Percentiles rank a stretch among this genome's conserved stretches.
These are phyloP conservation scores for Pycnomerus fuliginosus DNA, from an alignment of 2,888 invertebrate genomes.

Conservation along the genomic window DNA sequence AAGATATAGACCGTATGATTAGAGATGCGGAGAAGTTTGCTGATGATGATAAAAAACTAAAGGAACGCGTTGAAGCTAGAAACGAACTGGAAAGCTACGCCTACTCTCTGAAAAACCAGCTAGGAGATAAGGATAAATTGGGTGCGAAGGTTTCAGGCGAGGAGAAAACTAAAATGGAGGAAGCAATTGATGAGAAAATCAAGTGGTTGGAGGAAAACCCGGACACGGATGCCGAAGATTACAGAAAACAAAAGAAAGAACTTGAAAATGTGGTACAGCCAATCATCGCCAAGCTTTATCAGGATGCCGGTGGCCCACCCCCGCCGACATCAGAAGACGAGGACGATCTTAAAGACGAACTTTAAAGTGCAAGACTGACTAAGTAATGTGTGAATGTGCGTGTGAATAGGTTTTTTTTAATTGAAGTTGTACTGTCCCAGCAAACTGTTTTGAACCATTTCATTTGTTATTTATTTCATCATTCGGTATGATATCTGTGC, in stretches of 20 bases:
- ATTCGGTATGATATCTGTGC: no score
- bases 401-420: no score
- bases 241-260: slow-evolving; percentile 93
- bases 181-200: slow-evolving; percentile 94
- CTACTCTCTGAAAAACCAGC: slow-evolving; percentile 96
- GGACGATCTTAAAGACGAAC: slow-evolving; percentile 81
- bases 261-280: slow-evolving; percentile 95
- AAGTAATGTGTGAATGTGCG: no score
- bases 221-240: slow-evolving; percentile 88
- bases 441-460: no score
- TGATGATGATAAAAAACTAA: slow-evolving; percentile 96
- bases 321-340: slow-evolving; percentile 70
- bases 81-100: slow-evolving; percentile 97
- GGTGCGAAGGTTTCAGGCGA: slow-evolving; percentile 86
- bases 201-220: slow-evolving; percentile 97
- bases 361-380: slow-evolving; percentile 59
- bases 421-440: no score
- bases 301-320: slow-evolving; percentile 77
- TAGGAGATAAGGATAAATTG: slow-evolving; percentile 94
- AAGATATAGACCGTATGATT: slow-evolving; percentile 99
- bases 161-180: slow-evolving; percentile 93
- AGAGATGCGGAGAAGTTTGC: slow-evolving; percentile 99
- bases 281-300: slow-evolving; percentile 95
- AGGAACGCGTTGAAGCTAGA: slow-evolving; percentile 92
- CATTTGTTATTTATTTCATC: no score